Percentiles rank a stretch among this genome's conserved stretches.
phyloP scores from a whole-genome alignment of 2,888 invertebrate genomes.

The Anticlea derivata region DNA sequence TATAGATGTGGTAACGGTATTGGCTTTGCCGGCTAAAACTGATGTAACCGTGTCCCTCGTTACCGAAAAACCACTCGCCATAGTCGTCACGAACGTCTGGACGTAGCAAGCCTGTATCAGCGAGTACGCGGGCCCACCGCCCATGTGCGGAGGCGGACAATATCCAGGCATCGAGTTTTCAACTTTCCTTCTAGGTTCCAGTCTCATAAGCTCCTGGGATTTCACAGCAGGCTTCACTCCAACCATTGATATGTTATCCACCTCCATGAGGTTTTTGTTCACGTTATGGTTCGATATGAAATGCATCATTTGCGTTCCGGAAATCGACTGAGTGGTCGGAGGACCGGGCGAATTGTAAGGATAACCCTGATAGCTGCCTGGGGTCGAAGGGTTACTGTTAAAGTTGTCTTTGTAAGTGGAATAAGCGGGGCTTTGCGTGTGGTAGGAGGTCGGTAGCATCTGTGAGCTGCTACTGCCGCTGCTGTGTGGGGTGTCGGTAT shows the following conservation, averaged over 20 bases:
- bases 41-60: slow-evolving; percentile 93
- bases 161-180: slow-evolving; percentile 77
- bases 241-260: slow-evolving; percentile 80
- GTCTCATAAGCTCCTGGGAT: slow-evolving; percentile 57
- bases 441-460: slow-evolving; percentile 64
- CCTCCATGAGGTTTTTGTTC: slow-evolving; percentile 79
- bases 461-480: slow-evolving; percentile 62
- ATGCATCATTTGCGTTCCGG: slow-evolving; percentile 78
- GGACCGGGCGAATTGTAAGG: slow-evolving; percentile 72
- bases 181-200: slow-evolving; percentile 58
- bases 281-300: slow-evolving; percentile 80
- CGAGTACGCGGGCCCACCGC: slow-evolving; percentile 74
- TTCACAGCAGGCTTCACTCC: slow-evolving; percentile 69
- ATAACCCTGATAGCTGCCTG: slow-evolving; percentile 59
- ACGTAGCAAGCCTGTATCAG: slow-evolving; percentile 73
- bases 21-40: slow-evolving; percentile 89
- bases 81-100: slow-evolving; percentile 74
- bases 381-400: slow-evolving; percentile 67
- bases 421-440: slow-evolving; percentile 79
- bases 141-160: slow-evolving; percentile 76
- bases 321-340: slow-evolving; percentile 56
- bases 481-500: slow-evolving; percentile 76
- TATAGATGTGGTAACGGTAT: slow-evolving; percentile 90
- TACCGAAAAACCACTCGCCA: slow-evolving; percentile 89
- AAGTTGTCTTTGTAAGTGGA: slow-evolving; percentile 69